Evolutionary conservation across 2,113 vertebrate species (phyloP).

Genomic region (Tachuris rubrigastra): DNA sequence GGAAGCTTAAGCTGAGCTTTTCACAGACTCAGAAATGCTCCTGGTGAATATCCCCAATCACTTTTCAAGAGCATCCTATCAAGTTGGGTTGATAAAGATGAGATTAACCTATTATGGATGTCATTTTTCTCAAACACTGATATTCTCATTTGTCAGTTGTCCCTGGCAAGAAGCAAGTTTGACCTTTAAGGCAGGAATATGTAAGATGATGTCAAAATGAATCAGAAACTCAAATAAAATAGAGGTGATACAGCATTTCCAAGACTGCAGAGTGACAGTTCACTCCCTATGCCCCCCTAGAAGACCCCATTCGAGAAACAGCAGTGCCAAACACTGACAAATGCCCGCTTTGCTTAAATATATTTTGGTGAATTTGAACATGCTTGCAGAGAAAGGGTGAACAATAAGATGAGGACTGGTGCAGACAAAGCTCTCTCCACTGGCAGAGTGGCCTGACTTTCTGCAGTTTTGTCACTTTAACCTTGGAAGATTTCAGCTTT

Average conservation of each 20-base stretch:
- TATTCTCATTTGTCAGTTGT: constrained; percentile 18
- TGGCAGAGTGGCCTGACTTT: not conserved
- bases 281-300: not conserved
- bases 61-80: constrained; percentile 15
- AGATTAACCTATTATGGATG: constrained; percentile 44
- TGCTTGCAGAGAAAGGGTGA: not conserved
- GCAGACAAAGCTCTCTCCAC: not conserved
- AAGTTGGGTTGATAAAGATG: constrained; percentile 40
- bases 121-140: not conserved
- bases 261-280: not conserved
- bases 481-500: not conserved
- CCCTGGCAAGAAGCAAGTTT: not conserved
- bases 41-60: not conserved
- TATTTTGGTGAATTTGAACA: not conserved
- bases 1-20: constrained; percentile 30
- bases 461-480: not conserved
- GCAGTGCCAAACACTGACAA: not conserved
- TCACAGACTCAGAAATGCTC: not conserved
- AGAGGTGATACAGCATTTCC: not conserved
- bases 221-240: constrained; percentile 17
- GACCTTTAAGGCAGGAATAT: constrained; percentile 43
- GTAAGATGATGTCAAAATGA: constrained; percentile 36
- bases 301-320: not conserved
- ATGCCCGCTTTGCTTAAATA: not conserved
- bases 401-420: not conserved